Conservation (phyloP, 1,140 invertebrate genomes). For the Hestina assimilis region DNA sequence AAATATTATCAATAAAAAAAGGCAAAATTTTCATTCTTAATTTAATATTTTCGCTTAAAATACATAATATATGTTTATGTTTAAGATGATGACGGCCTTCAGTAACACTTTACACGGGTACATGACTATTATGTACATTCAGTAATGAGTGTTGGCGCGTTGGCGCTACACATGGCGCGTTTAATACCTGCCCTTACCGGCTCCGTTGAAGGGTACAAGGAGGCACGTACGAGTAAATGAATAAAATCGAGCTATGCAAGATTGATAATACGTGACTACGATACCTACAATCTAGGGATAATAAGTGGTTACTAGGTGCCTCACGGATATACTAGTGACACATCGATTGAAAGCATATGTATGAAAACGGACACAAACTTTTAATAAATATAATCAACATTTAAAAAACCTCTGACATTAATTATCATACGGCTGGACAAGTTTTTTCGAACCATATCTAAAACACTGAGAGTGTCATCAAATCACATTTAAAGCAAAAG, state of each 20-base stretch:
- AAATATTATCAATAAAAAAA: neutral
- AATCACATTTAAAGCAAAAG: no score
- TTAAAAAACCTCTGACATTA: no score
- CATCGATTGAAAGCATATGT: slow-evolving; percentile 3
- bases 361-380: neutral
- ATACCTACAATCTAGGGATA: slow-evolving; percentile 38
- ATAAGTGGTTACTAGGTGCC: slow-evolving; percentile 28
- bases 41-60: neutral
- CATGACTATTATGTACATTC: slow-evolving; percentile 40
- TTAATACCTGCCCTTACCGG: slow-evolving; percentile 36
- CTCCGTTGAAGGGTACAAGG: slow-evolving; percentile 25
- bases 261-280: slow-evolving; percentile 34
- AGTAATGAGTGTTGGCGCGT: slow-evolving; percentile 40
- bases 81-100: slow-evolving; percentile 16
- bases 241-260: slow-evolving; percentile 41
- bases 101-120: slow-evolving; percentile 42
- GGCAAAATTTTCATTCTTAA: neutral
- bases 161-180: slow-evolving; percentile 38
- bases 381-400: neutral
- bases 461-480: no score
- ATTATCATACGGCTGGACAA: no score
- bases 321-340: slow-evolving; percentile 30
- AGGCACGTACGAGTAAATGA: slow-evolving; percentile 51
- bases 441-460: no score
- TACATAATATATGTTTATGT: neutral